Evolutionary conservation across 2,113 vertebrate genomes (phyloP).

Genomic region (Siphamia tubifer): DNA sequence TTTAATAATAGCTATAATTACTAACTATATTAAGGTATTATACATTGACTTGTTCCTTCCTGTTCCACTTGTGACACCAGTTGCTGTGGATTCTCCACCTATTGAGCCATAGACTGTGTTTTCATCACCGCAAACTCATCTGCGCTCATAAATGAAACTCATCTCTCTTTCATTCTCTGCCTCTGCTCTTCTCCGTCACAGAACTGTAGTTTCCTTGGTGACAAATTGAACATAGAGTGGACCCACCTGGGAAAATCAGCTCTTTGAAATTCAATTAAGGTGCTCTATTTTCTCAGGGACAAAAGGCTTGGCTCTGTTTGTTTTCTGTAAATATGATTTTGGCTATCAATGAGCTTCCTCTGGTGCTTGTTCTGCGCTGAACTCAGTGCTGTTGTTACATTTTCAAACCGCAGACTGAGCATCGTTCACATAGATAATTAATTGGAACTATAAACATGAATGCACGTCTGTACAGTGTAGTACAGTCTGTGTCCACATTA

Average conservation of each 20-base stretch:
- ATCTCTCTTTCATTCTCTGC: not conserved
- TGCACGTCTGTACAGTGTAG: too few species aligned
- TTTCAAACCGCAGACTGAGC: not conserved
- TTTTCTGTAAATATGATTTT: not conserved
- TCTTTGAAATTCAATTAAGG: conserved; percentile 25
- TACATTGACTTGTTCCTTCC: not conserved
- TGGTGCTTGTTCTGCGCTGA: not conserved
- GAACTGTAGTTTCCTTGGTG: conserved; percentile 17
- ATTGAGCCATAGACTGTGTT: not conserved
- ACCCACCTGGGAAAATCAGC: conserved; percentile 24
- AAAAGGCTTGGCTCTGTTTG: conserved; percentile 9
- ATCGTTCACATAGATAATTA: too few species aligned
- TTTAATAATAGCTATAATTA: too few species aligned
- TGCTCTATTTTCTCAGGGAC: not conserved
- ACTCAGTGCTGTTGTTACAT: not conserved
- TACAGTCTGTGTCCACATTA: too few species aligned
- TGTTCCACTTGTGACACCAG: not conserved
- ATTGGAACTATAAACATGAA: too few species aligned
- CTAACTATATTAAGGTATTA: too few species aligned
- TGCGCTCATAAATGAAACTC: conserved; percentile 29
- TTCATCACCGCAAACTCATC: conserved; percentile 7
- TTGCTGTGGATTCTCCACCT: not conserved
- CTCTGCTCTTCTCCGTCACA: not conserved
- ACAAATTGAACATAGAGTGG: conserved; percentile 17
- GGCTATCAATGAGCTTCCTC: not conserved